These are phyloP conservation scores for Lasioglossum villosulum DNA, from an alignment of 2,888 invertebrate genomes.

Conservation along the genomic window DNA sequence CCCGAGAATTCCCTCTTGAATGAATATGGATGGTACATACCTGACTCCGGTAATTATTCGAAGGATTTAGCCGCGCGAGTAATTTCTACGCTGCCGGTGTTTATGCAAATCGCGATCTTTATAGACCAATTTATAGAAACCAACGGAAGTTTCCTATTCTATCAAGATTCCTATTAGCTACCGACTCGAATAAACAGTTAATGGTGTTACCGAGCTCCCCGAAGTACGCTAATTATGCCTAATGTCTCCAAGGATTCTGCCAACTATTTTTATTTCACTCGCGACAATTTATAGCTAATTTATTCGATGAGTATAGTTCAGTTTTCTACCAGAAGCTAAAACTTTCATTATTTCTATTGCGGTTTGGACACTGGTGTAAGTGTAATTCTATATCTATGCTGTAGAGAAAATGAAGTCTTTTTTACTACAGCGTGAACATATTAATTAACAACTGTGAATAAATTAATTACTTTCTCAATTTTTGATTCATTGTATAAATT, in stretches of 20 bases:
- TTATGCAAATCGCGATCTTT: slow-evolving; percentile 1
- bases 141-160: neutral
- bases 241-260: neutral
- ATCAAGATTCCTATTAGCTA: neutral
- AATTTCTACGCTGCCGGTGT: slow-evolving; percentile 2
- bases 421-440: no score
- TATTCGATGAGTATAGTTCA: neutral
- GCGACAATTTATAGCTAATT: neutral
- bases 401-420: no score
- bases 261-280: neutral
- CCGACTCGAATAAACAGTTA: neutral
- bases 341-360: no score
- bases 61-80: slow-evolving; percentile 3
- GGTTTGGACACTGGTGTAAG: no score
- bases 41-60: slow-evolving; percentile 41
- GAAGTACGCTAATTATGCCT: neutral
- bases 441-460: no score
- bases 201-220: neutral
- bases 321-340: no score
- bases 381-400: no score
- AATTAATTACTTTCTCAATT: neutral
- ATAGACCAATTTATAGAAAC: slow-evolving; percentile 33
- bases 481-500: neutral
- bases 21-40: slow-evolving; percentile 37
- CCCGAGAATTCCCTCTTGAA: slow-evolving; percentile 36